These are phyloP conservation scores for Bos javanicus DNA, from an alignment of 2,113 vertebrate genomes.

Conservation along the genomic window DNA sequence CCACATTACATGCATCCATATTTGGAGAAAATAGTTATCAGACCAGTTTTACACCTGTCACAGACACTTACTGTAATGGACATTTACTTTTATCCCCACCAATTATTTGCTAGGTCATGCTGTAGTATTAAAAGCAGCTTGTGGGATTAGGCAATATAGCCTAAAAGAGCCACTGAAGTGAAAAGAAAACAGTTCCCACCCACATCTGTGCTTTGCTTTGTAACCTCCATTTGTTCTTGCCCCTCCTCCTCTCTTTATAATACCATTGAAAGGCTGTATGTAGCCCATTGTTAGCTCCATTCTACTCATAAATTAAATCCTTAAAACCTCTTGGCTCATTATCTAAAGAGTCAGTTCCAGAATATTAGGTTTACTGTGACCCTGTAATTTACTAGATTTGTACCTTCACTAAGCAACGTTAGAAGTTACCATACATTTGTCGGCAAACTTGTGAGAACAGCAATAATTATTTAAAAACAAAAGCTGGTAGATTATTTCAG, in stretches of 20 bases:
- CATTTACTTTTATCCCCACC: conserved; percentile 23
- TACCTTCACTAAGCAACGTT: conserved; percentile 48
- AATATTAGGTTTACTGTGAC: conserved; percentile 63
- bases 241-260: conserved; percentile 26
- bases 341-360: conserved; percentile 61
- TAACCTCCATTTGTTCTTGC: conserved; percentile 52
- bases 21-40: conserved; percentile 4
- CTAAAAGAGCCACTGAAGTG: conserved; percentile 68
- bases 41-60: conserved; percentile 33
- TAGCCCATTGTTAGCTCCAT: conserved; percentile 43
- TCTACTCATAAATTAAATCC: conserved; percentile 67
- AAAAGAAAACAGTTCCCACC: conserved; percentile 71
- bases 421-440: not conserved
- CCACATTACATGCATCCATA: not conserved
- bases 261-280: conserved; percentile 24
- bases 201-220: conserved; percentile 51
- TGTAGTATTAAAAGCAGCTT: conserved; percentile 41
- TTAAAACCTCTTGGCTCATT: conserved; percentile 69
- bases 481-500: not conserved
- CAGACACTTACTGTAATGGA: conserved; percentile 10
- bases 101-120: conserved; percentile 42
- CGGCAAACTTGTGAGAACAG: conserved; percentile 50
- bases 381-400: conserved; percentile 69
- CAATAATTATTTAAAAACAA: conserved; percentile 53
- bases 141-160: conserved; percentile 51